Evolutionary conservation across 2,888 invertebrate genomes (phyloP).

Genomic region (Himalopsyche japonica): DNA sequence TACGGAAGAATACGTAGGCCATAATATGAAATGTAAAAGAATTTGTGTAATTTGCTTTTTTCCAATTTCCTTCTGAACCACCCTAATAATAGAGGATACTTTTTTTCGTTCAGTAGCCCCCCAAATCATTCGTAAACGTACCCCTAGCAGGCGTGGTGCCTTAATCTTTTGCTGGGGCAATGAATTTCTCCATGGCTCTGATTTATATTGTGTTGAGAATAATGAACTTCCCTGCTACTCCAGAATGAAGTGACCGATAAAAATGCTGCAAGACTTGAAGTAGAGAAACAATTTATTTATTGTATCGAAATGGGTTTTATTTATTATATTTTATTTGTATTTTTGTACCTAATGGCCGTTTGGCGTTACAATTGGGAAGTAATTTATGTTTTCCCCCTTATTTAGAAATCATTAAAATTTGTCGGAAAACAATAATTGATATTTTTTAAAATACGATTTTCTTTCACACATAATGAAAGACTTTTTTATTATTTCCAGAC

Average conservation of each 20-base stretch:
- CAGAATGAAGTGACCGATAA: not conserved
- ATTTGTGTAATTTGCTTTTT: not conserved
- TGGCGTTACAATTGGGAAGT: not conserved
- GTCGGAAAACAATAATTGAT: no score
- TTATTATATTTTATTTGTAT: no score
- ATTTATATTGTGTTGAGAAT: constrained; percentile 34
- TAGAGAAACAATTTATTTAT: not conserved
- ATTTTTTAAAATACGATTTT: no score
- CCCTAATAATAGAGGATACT: not conserved
- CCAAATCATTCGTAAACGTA: not conserved
- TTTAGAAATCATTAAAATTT: no score
- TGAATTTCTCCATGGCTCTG: constrained; percentile 27
- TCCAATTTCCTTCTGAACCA: not conserved
- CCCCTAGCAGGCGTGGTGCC: not conserved
- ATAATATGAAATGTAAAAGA: no score
- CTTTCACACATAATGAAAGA: no score
- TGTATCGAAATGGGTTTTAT: not conserved
- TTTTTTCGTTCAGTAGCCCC: not conserved
- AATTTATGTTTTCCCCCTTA: not conserved
- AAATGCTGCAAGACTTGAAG: not conserved
- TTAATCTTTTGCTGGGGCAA: constrained; percentile 28
- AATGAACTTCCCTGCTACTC: constrained; percentile 22
- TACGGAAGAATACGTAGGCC: no score
- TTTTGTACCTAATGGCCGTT: not conserved
- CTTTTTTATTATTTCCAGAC: no score